Conservation (phyloP, 2,888 invertebrate genomes). For the Axea sp. region DNA sequence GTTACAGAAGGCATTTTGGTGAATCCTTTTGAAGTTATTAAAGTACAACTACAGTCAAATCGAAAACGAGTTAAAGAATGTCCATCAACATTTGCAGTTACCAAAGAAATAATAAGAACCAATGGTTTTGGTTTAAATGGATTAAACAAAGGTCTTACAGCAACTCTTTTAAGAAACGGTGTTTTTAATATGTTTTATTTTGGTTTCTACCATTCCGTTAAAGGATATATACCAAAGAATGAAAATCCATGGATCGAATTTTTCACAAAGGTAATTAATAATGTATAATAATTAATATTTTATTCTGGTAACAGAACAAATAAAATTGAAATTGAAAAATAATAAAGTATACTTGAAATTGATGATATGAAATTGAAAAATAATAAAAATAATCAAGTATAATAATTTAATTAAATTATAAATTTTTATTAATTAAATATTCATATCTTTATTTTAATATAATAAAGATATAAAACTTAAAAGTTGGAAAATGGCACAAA, state of each 20-base stretch:
- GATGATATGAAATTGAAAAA: too few relatives aligned
- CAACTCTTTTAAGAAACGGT: conserved; percentile 94
- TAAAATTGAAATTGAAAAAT: too few relatives aligned
- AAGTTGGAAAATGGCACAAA: too few relatives aligned
- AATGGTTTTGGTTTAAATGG: conserved; percentile 90
- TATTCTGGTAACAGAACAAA: too few relatives aligned
- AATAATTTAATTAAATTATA: too few relatives aligned
- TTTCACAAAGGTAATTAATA: conserved; percentile 82
- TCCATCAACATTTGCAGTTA: conserved; percentile 89
- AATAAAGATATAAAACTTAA: too few relatives aligned
- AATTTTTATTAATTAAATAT: too few relatives aligned
- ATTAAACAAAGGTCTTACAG: conserved; percentile 92
- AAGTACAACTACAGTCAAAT: conserved; percentile 92
- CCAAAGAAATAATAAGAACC: conserved; percentile 87
- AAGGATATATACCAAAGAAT: conserved; percentile 85
- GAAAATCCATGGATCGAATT: conserved; percentile 87
- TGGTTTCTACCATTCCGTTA: conserved; percentile 96
- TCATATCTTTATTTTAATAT: too few relatives aligned
- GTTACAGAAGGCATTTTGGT: conserved; percentile 94
- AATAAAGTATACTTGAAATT: too few relatives aligned
- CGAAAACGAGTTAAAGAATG: conserved; percentile 83
- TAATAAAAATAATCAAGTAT: too few relatives aligned
- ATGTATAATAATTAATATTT: too few relatives aligned
- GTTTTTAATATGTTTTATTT: conserved; percentile 97
- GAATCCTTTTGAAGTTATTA: conserved; percentile 97